A percentile compares a stretch with the other conserved stretches of the same genome.
Conservation (phyloP, 2,888 invertebrate genomes). For the Ornithoptera alexandrae region DNA sequence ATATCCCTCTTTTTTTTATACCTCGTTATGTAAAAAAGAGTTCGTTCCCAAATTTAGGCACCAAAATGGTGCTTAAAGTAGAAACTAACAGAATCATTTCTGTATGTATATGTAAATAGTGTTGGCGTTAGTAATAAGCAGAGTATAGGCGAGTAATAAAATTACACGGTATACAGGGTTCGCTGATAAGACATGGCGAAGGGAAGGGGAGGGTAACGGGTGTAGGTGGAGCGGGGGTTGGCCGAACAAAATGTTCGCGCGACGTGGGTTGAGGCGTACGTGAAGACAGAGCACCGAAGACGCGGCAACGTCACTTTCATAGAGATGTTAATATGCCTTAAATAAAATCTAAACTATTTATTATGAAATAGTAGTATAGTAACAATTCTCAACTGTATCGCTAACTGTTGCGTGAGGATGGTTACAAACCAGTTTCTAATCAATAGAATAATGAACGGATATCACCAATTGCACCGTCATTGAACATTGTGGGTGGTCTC, state of each 20-base stretch:
- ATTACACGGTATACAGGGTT: constrained; percentile 51
- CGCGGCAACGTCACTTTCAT: constrained; percentile 46
- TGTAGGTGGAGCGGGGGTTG: constrained; percentile 30
- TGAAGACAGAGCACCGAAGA: constrained; percentile 75
- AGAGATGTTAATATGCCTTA: constrained; percentile 45
- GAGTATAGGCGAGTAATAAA: constrained; percentile 40
- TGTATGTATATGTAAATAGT: background rate
- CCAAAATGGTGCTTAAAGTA: too few relatives aligned
- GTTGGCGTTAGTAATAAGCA: constrained; percentile 15
- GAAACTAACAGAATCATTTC: too few relatives aligned
- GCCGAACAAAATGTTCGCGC: constrained; percentile 48
- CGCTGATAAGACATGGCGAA: constrained; percentile 64
- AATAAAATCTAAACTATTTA: background rate
- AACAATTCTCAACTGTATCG: too few relatives aligned
- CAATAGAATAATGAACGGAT: too few relatives aligned
- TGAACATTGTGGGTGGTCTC: too few relatives aligned
- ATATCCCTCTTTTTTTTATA: too few relatives aligned
- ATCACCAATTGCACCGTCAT: too few relatives aligned
- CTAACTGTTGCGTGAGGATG: too few relatives aligned
- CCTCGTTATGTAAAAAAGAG: too few relatives aligned
- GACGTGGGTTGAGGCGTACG: constrained; percentile 61
- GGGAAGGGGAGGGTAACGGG: constrained; percentile 24
- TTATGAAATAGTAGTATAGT: too few relatives aligned
- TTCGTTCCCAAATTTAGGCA: too few relatives aligned
- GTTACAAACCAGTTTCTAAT: too few relatives aligned